Evolutionary conservation across 2,888 invertebrate genomes (phyloP).

Genomic region (Mesoligia furuncula): DNA sequence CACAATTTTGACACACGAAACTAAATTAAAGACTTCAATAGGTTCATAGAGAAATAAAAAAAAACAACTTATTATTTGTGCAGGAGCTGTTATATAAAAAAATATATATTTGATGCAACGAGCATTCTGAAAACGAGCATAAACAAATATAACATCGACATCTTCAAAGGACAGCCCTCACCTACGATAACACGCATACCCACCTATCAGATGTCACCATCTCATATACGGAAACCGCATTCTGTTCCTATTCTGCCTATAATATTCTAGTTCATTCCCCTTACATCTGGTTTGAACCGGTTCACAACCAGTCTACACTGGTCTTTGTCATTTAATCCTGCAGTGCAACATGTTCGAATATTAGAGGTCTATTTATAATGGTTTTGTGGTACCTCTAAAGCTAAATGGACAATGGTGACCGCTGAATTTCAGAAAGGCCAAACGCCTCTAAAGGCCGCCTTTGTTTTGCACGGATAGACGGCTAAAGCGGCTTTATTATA

Average conservation of each 20-base stretch:
- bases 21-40: neutral
- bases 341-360: constrained; percentile 59
- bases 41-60: no score
- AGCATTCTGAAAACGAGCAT: neutral
- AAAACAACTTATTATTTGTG: neutral
- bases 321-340: constrained; percentile 58
- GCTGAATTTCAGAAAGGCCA: constrained; percentile 78
- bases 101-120: neutral
- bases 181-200: constrained; percentile 60
- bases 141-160: constrained; percentile 52
- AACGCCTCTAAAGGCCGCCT: constrained; percentile 76
- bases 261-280: constrained; percentile 83
- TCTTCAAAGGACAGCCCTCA: constrained; percentile 41
- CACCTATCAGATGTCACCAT: constrained; percentile 83
- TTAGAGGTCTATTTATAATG: constrained; percentile 65
- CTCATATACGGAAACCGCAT: constrained; percentile 85
- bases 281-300: constrained; percentile 79
- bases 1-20: neutral
- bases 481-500: constrained; percentile 73
- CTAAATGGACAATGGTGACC: constrained; percentile 81
- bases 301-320: constrained; percentile 72
- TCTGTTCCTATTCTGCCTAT: constrained; percentile 82
- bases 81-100: neutral
- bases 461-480: constrained; percentile 76
- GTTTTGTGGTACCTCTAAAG: constrained; percentile 69